Evolutionary conservation across 2,113 vertebrate species (phyloP).

Genomic region (Parotia lawesii): DNA sequence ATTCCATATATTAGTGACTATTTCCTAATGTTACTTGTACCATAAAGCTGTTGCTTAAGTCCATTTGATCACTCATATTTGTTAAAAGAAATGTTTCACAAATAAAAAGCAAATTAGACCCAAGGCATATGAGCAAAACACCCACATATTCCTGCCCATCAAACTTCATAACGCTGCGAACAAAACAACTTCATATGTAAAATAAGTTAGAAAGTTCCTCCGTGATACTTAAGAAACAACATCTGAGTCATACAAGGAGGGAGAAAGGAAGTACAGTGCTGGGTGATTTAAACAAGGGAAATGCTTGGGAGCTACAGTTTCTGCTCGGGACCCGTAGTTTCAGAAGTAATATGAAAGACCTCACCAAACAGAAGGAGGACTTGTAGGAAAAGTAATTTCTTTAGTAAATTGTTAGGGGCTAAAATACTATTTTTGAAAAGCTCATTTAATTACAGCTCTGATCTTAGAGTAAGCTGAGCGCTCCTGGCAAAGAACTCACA

Average conservation of each 20-base stretch:
- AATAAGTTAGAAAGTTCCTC: not conserved
- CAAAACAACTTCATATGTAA: not conserved
- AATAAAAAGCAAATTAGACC: slow-evolving; percentile 9
- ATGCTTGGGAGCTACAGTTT: not conserved
- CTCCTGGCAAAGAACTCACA: not conserved
- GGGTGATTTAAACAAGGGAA: not conserved
- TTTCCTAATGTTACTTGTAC: not conserved
- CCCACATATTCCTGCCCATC: not conserved
- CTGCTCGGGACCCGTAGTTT: not conserved
- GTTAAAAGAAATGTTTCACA: not conserved
- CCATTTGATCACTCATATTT: not conserved
- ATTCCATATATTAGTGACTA: not conserved
- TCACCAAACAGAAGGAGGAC: not conserved
- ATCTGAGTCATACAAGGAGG: not conserved
- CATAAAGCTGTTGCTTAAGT: not conserved
- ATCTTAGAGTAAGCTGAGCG: not conserved
- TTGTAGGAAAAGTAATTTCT: not conserved
- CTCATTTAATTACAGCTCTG: not conserved
- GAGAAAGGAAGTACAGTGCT: not conserved
- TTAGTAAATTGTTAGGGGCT: not conserved
- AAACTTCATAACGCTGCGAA: not conserved
- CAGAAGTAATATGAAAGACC: not conserved
- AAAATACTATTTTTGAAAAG: not conserved
- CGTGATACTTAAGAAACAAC: not conserved
- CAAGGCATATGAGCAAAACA: not conserved